These are phyloP conservation scores for Sycophaga agraensis DNA, from an alignment of 1,140 invertebrate genomes.

Conservation along the genomic window DNA sequence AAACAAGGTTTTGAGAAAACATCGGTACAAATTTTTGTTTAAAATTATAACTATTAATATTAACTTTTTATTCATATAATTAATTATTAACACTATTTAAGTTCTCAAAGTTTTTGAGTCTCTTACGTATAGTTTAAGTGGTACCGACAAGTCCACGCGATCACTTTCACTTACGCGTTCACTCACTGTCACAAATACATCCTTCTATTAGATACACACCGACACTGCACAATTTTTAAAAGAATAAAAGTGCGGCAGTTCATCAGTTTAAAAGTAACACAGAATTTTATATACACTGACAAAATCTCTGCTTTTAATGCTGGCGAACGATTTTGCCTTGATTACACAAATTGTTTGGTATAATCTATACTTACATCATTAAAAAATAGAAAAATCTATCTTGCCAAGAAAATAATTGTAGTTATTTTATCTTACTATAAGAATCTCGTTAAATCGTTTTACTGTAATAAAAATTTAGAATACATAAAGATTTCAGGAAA, in stretches of 20 bases:
- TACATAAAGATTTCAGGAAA: too few species aligned
- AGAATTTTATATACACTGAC: conserved; percentile 4
- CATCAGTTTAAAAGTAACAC: not conserved
- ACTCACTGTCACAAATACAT: not conserved
- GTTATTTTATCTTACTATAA: too few species aligned
- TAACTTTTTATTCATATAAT: conserved; percentile 17
- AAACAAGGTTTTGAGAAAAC: not conserved
- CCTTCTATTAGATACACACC: not conserved
- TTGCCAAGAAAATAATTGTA: too few species aligned
- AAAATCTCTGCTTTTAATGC: not conserved
- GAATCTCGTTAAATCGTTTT: too few species aligned
- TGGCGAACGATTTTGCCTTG: not conserved
- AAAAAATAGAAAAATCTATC: not conserved
- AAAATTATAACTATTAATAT: conserved; percentile 6
- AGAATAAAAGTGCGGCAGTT: not conserved
- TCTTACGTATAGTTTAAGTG: not conserved
- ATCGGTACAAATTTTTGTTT: not conserved
- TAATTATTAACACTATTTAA: conserved; percentile 2
- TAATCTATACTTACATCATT: not conserved
- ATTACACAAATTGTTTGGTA: not conserved
- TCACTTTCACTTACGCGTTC: not conserved
- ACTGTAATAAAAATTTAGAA: too few species aligned
- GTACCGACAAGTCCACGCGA: not conserved
- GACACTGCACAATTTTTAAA: conserved; percentile 5
- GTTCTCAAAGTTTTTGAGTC: not conserved